Conservation (phyloP, 2,888 invertebrate genomes). For the Acronicta aceris region DNA sequence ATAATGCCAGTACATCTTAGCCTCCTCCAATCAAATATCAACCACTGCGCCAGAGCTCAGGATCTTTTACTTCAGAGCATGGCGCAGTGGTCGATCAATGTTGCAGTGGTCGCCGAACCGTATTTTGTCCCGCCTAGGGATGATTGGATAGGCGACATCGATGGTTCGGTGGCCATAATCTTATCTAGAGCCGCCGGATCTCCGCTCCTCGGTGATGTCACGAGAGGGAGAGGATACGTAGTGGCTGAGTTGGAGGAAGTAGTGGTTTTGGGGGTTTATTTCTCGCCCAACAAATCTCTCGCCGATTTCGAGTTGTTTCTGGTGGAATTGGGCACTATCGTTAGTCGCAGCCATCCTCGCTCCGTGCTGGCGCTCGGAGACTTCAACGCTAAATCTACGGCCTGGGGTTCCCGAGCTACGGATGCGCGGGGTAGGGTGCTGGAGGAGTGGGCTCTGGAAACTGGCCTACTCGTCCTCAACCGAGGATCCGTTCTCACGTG, state of each 20-base stretch:
- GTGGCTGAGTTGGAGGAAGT: slow-evolving; percentile 10
- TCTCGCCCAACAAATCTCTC: slow-evolving; percentile 42
- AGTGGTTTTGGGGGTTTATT: no score
- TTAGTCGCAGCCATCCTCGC: slow-evolving; percentile 1
- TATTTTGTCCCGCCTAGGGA: no score
- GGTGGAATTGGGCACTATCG: slow-evolving; percentile 1
- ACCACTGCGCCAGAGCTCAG: no score
- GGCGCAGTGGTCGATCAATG: no score
- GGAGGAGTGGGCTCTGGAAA: not conserved
- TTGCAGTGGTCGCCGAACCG: no score
- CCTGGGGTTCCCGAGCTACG: not conserved
- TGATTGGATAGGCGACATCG: no score
- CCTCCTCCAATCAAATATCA: no score
- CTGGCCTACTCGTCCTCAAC: no score
- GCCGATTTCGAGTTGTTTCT: slow-evolving; percentile 45
- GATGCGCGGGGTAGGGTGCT: not conserved
- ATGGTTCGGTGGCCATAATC: not conserved
- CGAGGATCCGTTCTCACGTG: no score
- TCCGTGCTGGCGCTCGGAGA: slow-evolving; percentile 26
- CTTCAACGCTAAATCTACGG: slow-evolving; percentile 43
- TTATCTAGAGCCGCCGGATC: not conserved
- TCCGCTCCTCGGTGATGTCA: not conserved
- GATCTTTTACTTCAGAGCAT: no score
- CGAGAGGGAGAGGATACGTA: slow-evolving; percentile 31
- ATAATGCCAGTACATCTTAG: no score